A percentile compares a stretch with the other conserved stretches of the same genome.
Conservation (phyloP, 1,140 invertebrate species). For the Carcinoscorpius rotundicauda region DNA sequence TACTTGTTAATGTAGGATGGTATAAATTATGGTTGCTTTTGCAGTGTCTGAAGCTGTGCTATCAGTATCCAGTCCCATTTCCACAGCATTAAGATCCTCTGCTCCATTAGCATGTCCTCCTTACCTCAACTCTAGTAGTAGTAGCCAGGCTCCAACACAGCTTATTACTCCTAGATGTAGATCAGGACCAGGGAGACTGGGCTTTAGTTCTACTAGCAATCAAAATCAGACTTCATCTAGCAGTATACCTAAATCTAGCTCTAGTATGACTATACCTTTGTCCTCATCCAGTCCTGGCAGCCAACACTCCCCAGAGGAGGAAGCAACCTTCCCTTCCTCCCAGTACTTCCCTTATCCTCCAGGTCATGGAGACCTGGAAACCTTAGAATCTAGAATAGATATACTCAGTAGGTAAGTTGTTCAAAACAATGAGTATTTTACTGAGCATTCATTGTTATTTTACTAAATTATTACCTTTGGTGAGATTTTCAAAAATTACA, state of each 20-base stretch:
- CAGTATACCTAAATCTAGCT: constrained; percentile 32
- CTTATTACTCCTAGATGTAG: constrained; percentile 31
- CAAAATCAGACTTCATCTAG: constrained; percentile 18
- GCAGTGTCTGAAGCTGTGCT: too few species aligned
- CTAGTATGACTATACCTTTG: constrained; percentile 35
- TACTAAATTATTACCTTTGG: too few species aligned
- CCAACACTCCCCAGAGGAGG: constrained; percentile 11
- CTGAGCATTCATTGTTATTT: too few species aligned
- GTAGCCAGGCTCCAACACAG: constrained; percentile 37
- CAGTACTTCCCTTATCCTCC: constrained; percentile 9
- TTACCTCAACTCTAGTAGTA: constrained; percentile 26
- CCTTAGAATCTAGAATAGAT: too few species aligned
- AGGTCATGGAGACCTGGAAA: too few species aligned
- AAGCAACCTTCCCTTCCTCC: constrained; percentile 15
- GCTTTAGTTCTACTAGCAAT: constrained; percentile 11
- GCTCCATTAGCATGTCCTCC: constrained; percentile 7
- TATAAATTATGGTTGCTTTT: too few species aligned
- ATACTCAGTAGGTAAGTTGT: too few species aligned
- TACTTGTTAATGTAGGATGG: too few species aligned
- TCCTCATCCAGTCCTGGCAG: constrained; percentile 21
- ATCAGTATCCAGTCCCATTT: too few species aligned
- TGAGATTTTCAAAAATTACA: too few species aligned
- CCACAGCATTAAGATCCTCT: constrained; percentile 10
- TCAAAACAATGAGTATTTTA: too few species aligned
- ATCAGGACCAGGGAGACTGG: constrained; percentile 23